A percentile compares a stretch with the other conserved stretches of the same genome.
Conservation (phyloP, 1,140 invertebrate species). For the Bombus haemorrhoidalis region DNA sequence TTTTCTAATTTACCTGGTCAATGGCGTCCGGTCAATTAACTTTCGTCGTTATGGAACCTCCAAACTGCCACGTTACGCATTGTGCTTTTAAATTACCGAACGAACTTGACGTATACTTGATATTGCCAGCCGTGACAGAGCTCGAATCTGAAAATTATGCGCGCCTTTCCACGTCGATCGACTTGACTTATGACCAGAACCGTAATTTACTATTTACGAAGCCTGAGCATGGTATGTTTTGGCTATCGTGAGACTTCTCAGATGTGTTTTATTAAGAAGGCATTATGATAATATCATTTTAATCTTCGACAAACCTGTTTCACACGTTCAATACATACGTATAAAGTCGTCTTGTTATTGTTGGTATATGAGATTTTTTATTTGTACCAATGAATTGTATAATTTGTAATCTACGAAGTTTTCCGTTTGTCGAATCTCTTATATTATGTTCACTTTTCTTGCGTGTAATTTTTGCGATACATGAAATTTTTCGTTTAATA, state of each 20-base stretch:
- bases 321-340: background rate
- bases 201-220: slow-evolving; percentile 20
- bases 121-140: background rate
- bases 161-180: slow-evolving; percentile 12
- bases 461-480: background rate
- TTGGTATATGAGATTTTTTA: background rate
- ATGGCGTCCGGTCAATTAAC: slow-evolving; percentile 18
- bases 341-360: background rate
- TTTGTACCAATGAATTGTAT: background rate
- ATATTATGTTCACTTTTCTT: background rate
- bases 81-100: slow-evolving; percentile 20
- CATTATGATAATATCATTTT: slow-evolving; percentile 28
- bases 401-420: background rate
- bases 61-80: background rate
- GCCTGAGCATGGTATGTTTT: background rate
- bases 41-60: background rate
- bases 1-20: slow-evolving; percentile 50
- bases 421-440: background rate
- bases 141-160: slow-evolving; percentile 26
- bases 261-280: slow-evolving; percentile 25
- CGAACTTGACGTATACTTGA: background rate
- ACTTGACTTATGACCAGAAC: slow-evolving; percentile 17
- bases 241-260: background rate
- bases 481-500: background rate
- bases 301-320: slow-evolving; percentile 18